phyloP scores from a whole-genome alignment of 1,140 invertebrate genomes.

The Limonius californicus region DNA sequence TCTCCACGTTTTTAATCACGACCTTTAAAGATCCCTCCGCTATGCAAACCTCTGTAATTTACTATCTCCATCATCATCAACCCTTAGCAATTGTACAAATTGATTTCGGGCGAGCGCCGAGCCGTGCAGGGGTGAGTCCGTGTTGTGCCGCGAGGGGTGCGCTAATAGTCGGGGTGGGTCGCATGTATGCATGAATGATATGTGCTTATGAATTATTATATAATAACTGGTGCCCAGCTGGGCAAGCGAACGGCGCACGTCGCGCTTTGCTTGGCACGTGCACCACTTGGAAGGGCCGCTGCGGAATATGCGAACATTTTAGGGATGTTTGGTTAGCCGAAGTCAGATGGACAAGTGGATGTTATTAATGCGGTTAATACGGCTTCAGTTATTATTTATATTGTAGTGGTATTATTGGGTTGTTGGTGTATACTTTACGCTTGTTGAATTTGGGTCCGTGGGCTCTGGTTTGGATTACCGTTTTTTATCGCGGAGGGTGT shows the following conservation, averaged over 20 bases:
- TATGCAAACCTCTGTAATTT: slow-evolving; percentile 41
- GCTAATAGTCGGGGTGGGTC: slow-evolving; percentile 38
- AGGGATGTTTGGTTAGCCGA: slow-evolving; percentile 34
- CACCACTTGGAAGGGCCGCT: too few relatives aligned
- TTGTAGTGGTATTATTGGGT: background rate
- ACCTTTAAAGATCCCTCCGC: background rate
- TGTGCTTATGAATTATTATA: slow-evolving; percentile 48
- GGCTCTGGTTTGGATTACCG: too few relatives aligned
- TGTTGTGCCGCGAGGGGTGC: slow-evolving; percentile 26
- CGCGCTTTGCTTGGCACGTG: too few relatives aligned
- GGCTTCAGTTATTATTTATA: slow-evolving; percentile 31
- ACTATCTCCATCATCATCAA: slow-evolving; percentile 33
- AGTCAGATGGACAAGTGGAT: slow-evolving; percentile 48
- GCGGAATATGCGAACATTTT: slow-evolving; percentile 2
- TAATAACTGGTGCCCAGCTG: slow-evolving; percentile 42
- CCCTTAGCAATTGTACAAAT: slow-evolving; percentile 42
- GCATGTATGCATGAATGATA: slow-evolving; percentile 30
- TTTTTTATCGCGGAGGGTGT: too few relatives aligned
- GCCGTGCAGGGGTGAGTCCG: slow-evolving; percentile 18
- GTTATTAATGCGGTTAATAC: slow-evolving; percentile 44
- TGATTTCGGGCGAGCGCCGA: slow-evolving; percentile 35
- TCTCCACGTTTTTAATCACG: background rate
- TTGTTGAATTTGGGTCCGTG: background rate
- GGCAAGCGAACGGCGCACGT: too few relatives aligned
- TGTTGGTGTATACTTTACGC: slow-evolving; percentile 4